Conservation (phyloP, 35 echinoderm and acorn worm genomes). For the Stichopus chloronotus region DNA sequence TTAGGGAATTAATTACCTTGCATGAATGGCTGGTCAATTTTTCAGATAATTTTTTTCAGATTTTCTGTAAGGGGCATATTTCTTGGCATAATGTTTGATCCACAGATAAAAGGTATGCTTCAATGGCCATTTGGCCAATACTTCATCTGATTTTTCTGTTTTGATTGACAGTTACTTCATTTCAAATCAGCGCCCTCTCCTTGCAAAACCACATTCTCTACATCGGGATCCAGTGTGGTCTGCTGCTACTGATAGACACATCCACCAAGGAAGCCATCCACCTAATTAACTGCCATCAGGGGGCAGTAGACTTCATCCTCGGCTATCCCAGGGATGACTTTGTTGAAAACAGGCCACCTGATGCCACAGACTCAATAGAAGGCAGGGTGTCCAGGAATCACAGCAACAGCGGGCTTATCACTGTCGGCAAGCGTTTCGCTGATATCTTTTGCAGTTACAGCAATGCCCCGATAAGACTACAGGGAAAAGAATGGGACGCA, state of each 20-base stretch:
- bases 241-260: slow-evolving; percentile 76
- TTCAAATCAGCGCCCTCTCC: slow-evolving; percentile 78
- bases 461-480: slow-evolving; percentile 78
- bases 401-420: slow-evolving; percentile 60
- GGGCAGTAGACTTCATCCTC: slow-evolving; percentile 76
- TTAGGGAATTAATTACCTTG: too few relatives aligned
- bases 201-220: slow-evolving; percentile 77
- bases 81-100: background rate
- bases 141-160: background rate
- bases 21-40: too few relatives aligned
- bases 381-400: background rate
- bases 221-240: slow-evolving; percentile 80
- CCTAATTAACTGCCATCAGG: slow-evolving; percentile 84
- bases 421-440: slow-evolving; percentile 80
- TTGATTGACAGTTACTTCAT: slow-evolving; percentile 50
- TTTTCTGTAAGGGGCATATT: too few relatives aligned
- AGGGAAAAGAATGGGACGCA: slow-evolving; percentile 74
- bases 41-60: too few relatives aligned
- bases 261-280: slow-evolving; percentile 60
- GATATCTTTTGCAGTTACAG: slow-evolving; percentile 77
- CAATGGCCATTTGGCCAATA: background rate
- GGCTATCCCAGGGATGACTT: slow-evolving; percentile 39
- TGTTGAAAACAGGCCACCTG: slow-evolving; percentile 4
- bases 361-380: slow-evolving; percentile 13
- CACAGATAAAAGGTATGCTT: background rate